Evolutionary conservation across 2,888 invertebrate genomes (phyloP).

Genomic region (Glomeris marginata): DNA sequence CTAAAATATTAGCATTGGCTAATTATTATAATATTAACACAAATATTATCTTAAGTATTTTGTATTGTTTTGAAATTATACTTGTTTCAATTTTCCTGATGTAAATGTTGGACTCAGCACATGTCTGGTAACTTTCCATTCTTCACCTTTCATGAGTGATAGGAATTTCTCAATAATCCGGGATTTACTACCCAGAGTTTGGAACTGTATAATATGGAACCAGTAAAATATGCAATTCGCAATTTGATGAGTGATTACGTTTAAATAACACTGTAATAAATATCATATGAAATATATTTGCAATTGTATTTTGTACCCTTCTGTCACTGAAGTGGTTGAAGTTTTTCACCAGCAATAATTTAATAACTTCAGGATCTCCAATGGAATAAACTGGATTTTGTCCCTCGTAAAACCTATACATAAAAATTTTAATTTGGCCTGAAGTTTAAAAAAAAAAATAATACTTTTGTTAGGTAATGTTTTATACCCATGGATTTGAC

Average conservation of each 20-base stretch:
- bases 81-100: slow-evolving; percentile 9
- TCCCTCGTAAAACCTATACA: neutral
- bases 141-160: slow-evolving; percentile 1
- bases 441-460: too few relatives aligned
- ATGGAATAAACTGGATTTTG: neutral
- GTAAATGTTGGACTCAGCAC: slow-evolving; percentile 8
- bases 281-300: neutral
- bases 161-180: neutral
- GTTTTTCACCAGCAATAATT: neutral
- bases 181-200: neutral
- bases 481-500: neutral
- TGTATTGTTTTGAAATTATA: too few relatives aligned
- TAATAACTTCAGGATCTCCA: neutral
- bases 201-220: neutral
- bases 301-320: neutral
- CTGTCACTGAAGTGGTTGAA: neutral
- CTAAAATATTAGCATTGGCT: too few relatives aligned
- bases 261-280: too few relatives aligned
- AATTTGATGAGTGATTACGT: too few relatives aligned
- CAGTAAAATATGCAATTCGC: too few relatives aligned
- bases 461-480: too few relatives aligned
- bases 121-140: slow-evolving; percentile 5
- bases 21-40: too few relatives aligned
- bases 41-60: too few relatives aligned
- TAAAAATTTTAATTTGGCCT: too few relatives aligned